Evolutionary conservation across 2,797 vertebrate species (phyloP).

Genomic region (Oreochromis mossambicus): DNA sequence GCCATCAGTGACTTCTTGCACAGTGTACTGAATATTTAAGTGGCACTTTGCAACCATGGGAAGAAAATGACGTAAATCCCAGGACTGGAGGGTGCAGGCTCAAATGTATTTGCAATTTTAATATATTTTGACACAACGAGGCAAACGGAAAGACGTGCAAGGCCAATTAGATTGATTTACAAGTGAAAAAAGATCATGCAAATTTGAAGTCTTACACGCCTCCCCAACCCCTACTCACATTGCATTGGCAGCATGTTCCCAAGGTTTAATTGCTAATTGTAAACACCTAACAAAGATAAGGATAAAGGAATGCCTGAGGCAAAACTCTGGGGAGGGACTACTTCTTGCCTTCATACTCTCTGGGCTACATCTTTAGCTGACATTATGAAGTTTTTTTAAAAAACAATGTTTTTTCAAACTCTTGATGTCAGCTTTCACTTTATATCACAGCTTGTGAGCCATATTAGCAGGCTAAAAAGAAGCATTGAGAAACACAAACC

Average conservation of each 20-base stretch:
- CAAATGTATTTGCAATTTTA: neutral
- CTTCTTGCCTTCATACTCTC: neutral
- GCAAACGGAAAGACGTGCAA: neutral
- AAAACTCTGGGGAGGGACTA: neutral
- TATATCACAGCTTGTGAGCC: neutral
- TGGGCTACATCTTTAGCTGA: neutral
- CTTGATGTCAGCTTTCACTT: neutral
- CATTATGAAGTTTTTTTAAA: neutral
- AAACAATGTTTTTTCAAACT: neutral
- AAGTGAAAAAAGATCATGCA: neutral
- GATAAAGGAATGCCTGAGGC: neutral
- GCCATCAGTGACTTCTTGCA: constrained; percentile 4
- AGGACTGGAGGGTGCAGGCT: neutral
- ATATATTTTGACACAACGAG: neutral
- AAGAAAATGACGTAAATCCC: neutral
- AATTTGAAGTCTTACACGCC: neutral
- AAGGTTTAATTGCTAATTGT: neutral
- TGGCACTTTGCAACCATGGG: constrained; percentile 2
- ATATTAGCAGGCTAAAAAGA: neutral
- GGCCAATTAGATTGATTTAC: neutral
- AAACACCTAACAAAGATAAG: neutral
- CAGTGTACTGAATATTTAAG: neutral
- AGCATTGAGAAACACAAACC: neutral
- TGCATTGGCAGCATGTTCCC: neutral
- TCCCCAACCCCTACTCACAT: neutral